Conservation (phyloP, 2,113 vertebrate genomes). For the Hydrolagus affinis region DNA sequence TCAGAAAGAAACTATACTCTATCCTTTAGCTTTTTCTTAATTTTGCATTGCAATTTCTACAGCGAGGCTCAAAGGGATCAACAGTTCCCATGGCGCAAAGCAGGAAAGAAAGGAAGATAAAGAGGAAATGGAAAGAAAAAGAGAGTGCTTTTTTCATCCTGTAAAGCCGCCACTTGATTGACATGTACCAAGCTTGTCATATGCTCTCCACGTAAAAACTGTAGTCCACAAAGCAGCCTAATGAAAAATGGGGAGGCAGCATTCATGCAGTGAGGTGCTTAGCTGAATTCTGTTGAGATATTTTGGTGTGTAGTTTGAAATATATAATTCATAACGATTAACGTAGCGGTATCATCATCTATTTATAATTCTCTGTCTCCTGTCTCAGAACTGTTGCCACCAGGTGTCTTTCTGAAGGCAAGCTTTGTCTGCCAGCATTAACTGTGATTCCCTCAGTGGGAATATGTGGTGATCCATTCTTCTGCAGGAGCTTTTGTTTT, state of each 20-base stretch:
- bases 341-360: not conserved
- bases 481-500: slow-evolving; percentile 60
- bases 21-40: too few relatives aligned
- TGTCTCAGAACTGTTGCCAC: slow-evolving; percentile 22
- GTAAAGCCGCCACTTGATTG: not conserved
- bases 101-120: slow-evolving; percentile 19
- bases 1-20: not conserved
- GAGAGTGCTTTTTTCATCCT: not conserved
- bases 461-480: slow-evolving; percentile 29
- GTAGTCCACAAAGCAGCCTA: not conserved
- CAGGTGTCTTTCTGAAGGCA: slow-evolving; percentile 32
- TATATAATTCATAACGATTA: not conserved
- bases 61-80: not conserved
- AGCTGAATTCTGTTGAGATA: not conserved
- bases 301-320: slow-evolving; percentile 28
- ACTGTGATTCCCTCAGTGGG: slow-evolving; percentile 31
- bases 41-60: not conserved
- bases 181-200: not conserved
- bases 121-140: slow-evolving; percentile 19
- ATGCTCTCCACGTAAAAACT: not conserved
- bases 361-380: slow-evolving; percentile 14
- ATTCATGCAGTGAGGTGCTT: not conserved
- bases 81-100: slow-evolving; percentile 16
- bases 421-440: slow-evolving; percentile 30
- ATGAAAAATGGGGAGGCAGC: not conserved